Conservation (phyloP, 2,797 vertebrate species). For the Hemibagrus guttatus region DNA sequence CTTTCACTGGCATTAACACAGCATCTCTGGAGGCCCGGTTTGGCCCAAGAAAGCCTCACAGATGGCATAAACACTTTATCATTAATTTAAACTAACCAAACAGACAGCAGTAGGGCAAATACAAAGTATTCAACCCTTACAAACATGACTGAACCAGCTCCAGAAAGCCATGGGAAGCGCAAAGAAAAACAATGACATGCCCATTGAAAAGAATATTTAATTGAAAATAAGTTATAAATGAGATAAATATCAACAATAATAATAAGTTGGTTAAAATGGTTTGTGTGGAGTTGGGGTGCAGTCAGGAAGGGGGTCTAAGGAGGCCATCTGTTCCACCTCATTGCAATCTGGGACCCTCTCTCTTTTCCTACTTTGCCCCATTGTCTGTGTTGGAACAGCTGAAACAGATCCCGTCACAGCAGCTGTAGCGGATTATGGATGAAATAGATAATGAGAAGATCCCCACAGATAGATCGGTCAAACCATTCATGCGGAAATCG, state of each 20-base stretch:
- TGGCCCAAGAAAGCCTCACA: conserved; percentile 16
- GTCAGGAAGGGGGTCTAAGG: conserved; percentile 36
- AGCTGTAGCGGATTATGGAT: conserved; percentile 72
- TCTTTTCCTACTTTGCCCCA: conserved; percentile 16
- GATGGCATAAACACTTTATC: conserved; percentile 35
- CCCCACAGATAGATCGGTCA: conserved; percentile 57
- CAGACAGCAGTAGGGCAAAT: conserved; percentile 10
- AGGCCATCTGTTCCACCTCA: conserved; percentile 70
- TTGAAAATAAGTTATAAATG: conserved; percentile 42
- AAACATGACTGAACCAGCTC: background rate
- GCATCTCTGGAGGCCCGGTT: conserved; percentile 24
- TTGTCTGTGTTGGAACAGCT: conserved; percentile 66
- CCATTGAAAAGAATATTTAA: conserved; percentile 31
- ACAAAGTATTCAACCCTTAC: background rate
- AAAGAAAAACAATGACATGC: background rate
- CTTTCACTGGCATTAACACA: conserved; percentile 30
- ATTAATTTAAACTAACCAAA: conserved; percentile 40
- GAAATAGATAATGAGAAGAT: conserved; percentile 67
- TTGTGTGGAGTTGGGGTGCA: conserved; percentile 35
- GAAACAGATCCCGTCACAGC: conserved; percentile 71
- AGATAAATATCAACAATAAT: conserved; percentile 56
- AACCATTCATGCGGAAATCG: conserved; percentile 47
- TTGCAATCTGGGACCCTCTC: conserved; percentile 42
- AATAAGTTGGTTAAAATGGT: conserved; percentile 60
- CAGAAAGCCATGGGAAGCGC: background rate